Percentiles rank a stretch among this genome's conserved stretches.
These are phyloP conservation scores for Aphaenogaster floridana DNA, from an alignment of 1,140 invertebrate species.

Conservation along the genomic window DNA sequence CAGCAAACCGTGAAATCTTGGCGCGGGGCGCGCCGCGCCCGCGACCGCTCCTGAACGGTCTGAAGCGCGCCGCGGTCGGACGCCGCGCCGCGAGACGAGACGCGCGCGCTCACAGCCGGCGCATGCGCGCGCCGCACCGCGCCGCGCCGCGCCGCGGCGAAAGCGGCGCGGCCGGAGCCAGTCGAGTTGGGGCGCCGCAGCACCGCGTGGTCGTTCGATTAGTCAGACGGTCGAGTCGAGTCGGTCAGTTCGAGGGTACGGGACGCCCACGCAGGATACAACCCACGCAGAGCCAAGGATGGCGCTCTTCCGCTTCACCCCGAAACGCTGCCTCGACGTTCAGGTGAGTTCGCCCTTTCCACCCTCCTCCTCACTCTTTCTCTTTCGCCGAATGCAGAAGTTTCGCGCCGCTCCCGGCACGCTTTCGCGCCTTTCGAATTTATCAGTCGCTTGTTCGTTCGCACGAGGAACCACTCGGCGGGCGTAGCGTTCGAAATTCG, in stretches of 20 bases:
- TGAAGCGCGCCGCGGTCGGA: background rate
- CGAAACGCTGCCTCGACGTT: constrained; percentile 81
- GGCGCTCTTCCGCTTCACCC: constrained; percentile 85
- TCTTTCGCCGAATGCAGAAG: background rate
- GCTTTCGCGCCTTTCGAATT: constrained; percentile 24
- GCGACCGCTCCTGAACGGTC: background rate
- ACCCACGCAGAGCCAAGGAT: constrained; percentile 69
- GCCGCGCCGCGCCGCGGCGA: constrained; percentile 46
- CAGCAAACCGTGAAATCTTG: background rate
- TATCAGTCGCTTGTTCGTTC: constrained; percentile 30
- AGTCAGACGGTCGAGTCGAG: constrained; percentile 67
- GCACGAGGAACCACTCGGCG: background rate
- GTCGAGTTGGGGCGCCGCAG: constrained; percentile 82
- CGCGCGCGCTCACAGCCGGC: background rate
- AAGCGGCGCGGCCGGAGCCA: constrained; percentile 54
- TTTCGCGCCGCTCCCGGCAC: background rate
- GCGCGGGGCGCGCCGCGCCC: background rate
- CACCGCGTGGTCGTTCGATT: constrained; percentile 79
- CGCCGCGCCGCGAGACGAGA: background rate
- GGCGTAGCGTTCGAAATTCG: constrained; percentile 56
- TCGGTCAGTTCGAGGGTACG: constrained; percentile 47
- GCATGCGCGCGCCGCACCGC: background rate
- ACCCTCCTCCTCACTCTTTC: background rate
- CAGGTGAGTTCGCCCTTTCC: constrained; percentile 75
- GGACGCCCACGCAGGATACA: constrained; percentile 61